These are phyloP conservation scores for Zaprionus lineosus DNA, from an alignment of 2,888 invertebrate genomes.

Conservation along the genomic window DNA sequence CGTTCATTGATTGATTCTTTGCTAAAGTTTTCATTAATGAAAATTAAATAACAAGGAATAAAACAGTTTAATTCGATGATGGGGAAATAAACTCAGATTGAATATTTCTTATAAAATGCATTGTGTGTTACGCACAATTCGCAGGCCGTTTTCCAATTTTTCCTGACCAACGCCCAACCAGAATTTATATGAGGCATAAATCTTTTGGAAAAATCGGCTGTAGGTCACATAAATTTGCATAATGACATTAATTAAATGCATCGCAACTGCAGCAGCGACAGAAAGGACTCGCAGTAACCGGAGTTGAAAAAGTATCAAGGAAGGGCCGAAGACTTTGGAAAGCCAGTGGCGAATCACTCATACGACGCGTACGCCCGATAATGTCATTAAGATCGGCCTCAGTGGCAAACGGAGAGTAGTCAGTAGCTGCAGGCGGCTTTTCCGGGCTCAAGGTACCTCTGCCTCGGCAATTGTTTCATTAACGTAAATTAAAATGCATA, in stretches of 20 bases:
- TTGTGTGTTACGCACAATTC: constrained; percentile 11
- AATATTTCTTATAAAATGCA: constrained; percentile 22
- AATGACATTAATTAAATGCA: constrained; percentile 74
- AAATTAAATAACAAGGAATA: constrained; percentile 33
- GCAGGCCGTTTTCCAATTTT: constrained; percentile 16
- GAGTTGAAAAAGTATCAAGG: background rate
- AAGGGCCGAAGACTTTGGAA: constrained; percentile 26
- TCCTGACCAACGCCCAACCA: constrained; percentile 19
- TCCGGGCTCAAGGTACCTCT: background rate
- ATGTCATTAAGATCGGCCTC: constrained; percentile 59
- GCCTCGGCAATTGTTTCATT: constrained; percentile 65
- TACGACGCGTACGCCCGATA: constrained; percentile 62
- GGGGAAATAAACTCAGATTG: too few species aligned
- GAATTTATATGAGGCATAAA: constrained; percentile 64
- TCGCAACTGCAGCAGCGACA: constrained; percentile 29
- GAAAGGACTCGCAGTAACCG: background rate
- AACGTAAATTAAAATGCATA: constrained; percentile 71
- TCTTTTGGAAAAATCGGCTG: constrained; percentile 45
- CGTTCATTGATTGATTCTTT: too few species aligned
- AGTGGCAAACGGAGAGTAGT: constrained; percentile 17
- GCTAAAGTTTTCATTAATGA: constrained; percentile 3
- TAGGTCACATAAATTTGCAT: constrained; percentile 69
- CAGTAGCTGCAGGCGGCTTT: background rate
- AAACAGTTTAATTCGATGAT: too few species aligned
- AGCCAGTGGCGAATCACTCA: constrained; percentile 43